phyloP scores from a whole-genome alignment of 1,140 invertebrate genomes.

The Bombus waltoni region DNA sequence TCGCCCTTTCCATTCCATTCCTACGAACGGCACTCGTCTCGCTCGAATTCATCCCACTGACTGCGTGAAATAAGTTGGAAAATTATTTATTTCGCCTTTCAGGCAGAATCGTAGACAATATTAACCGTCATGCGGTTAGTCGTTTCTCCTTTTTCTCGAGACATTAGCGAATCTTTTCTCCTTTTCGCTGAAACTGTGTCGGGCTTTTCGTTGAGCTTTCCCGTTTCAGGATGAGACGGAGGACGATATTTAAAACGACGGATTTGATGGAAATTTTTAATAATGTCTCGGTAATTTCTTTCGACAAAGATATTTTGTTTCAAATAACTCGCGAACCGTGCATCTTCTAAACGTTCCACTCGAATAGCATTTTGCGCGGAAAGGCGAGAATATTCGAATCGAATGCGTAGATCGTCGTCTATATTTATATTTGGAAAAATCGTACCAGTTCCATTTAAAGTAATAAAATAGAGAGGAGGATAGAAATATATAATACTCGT shows the following conservation, averaged over 20 bases:
- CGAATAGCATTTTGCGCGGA: too few species aligned
- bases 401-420: too few species aligned
- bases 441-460: neutral
- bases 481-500: too few species aligned
- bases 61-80: neutral
- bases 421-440: too few species aligned
- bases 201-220: too few species aligned
- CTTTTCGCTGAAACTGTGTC: accelerated
- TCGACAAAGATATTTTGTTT: too few species aligned
- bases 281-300: neutral
- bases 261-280: neutral
- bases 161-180: neutral
- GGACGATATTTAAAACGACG: neutral
- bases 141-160: neutral
- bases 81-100: neutral
- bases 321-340: too few species aligned
- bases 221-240: neutral
- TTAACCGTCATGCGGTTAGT: neutral
- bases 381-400: too few species aligned
- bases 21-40: conserved; percentile 23
- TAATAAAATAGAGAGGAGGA: too few species aligned
- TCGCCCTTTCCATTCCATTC: conserved; percentile 56
- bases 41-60: neutral
- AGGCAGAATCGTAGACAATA: neutral
- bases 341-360: too few species aligned